Percentiles rank a stretch among this genome's conserved stretches.
These are phyloP conservation scores for Chloebia gouldiae DNA, from an alignment of 2,113 vertebrate species.

Conservation along the genomic window DNA sequence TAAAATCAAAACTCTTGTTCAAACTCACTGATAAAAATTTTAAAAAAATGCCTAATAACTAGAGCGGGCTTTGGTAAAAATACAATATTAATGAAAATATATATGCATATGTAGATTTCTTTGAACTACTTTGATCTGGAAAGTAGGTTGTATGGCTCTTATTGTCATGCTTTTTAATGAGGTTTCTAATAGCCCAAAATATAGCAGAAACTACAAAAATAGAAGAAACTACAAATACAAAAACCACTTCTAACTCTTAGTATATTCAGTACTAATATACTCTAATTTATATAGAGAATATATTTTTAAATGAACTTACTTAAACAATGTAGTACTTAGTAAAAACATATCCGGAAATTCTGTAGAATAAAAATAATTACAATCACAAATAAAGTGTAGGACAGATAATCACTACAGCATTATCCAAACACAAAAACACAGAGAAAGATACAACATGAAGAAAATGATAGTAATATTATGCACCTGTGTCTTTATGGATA, in stretches of 20 bases:
- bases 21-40: not conserved
- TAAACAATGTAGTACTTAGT: not conserved
- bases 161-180: constrained; percentile 2
- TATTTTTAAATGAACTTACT: not conserved
- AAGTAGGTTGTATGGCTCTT: not conserved
- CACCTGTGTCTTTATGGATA: not conserved
- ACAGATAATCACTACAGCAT: not conserved
- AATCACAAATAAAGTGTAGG: not conserved
- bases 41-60: not conserved
- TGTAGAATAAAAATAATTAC: not conserved
- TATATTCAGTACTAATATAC: not conserved
- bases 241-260: not conserved
- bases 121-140: constrained; percentile 6
- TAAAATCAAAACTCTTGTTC: not conserved
- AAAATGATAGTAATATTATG: not conserved
- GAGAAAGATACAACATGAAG: not conserved
- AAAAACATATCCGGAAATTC: not conserved
- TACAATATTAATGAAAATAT: not conserved
- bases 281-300: not conserved
- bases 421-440: not conserved
- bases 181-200: not conserved
- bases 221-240: not conserved
- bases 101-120: not conserved
- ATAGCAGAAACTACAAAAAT: not conserved
- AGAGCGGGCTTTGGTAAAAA: not conserved